phyloP scores from a whole-genome alignment of 1,140 invertebrate genomes.

The Zaprionus africanus region DNA sequence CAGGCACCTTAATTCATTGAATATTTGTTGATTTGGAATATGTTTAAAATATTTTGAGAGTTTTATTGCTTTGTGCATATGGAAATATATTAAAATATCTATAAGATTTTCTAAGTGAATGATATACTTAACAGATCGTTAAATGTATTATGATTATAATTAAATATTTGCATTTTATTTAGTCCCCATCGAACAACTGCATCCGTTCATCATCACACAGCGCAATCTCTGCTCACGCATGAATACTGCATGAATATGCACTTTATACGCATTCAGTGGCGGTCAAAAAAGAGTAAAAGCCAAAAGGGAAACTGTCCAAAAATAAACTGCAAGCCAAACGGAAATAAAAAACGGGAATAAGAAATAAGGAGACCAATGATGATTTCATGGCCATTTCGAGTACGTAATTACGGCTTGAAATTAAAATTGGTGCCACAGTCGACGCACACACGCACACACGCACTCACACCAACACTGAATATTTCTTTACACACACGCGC shows the following conservation, averaged over 20 bases:
- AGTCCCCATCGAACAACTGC: neutral
- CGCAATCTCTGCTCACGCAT: neutral
- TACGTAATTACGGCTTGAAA: slow-evolving; percentile 65
- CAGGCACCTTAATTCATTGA: too few relatives aligned
- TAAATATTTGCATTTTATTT: neutral
- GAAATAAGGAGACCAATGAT: slow-evolving; percentile 35
- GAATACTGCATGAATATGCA: slow-evolving; percentile 1
- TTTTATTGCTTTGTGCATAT: too few relatives aligned
- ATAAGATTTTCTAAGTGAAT: too few relatives aligned
- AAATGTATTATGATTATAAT: neutral
- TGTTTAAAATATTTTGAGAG: too few relatives aligned
- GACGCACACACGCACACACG: slow-evolving; percentile 20
- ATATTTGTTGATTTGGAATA: too few relatives aligned
- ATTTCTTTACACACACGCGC: neutral
- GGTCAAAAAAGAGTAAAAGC: neutral
- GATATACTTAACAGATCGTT: too few relatives aligned
- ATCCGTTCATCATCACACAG: neutral
- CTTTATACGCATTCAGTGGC: neutral
- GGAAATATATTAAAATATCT: too few relatives aligned
- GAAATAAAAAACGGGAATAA: slow-evolving; percentile 43
- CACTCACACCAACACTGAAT: neutral
- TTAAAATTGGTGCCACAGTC: slow-evolving; percentile 66
- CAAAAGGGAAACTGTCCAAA: slow-evolving; percentile 7
- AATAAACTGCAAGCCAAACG: slow-evolving; percentile 34
- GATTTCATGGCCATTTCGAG: slow-evolving; percentile 61